phyloP scores from a whole-genome alignment of 2,113 vertebrate species.

The Leptobrachium ailaonicum region DNA sequence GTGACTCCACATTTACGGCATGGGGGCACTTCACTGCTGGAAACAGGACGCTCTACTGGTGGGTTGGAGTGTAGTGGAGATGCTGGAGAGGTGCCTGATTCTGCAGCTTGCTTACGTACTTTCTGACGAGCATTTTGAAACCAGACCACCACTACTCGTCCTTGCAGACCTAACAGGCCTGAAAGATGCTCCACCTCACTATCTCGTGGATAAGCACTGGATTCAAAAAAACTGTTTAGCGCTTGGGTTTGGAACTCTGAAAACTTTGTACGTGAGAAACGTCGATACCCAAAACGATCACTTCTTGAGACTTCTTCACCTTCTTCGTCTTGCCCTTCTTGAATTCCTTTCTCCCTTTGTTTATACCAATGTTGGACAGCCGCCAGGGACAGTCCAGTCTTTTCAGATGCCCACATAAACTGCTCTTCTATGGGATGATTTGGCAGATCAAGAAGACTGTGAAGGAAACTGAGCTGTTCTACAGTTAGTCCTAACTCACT shows the following conservation, averaged over 20 bases:
- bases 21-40: slow-evolving; percentile 43
- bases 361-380: slow-evolving; percentile 40
- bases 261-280: slow-evolving; percentile 69
- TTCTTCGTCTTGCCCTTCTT: slow-evolving; percentile 58
- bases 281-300: slow-evolving; percentile 49
- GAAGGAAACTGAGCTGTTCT: slow-evolving; percentile 45
- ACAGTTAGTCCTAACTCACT: slow-evolving; percentile 25
- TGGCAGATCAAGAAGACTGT: slow-evolving; percentile 35
- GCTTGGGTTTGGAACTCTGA: slow-evolving; percentile 67
- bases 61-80: slow-evolving; percentile 19
- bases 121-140: slow-evolving; percentile 72
- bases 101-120: slow-evolving; percentile 61
- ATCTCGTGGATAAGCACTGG: slow-evolving; percentile 66
- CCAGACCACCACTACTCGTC: slow-evolving; percentile 67
- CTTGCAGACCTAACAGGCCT: slow-evolving; percentile 60
- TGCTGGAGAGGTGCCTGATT: slow-evolving; percentile 36
- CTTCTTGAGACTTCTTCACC: slow-evolving; percentile 11
- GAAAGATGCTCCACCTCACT: slow-evolving; percentile 64
- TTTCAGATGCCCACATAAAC: slow-evolving; percentile 37
- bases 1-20: slow-evolving; percentile 59
- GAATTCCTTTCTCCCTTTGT: slow-evolving; percentile 51
- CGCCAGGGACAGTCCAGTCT: slow-evolving; percentile 26
- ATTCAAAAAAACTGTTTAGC: slow-evolving; percentile 67
- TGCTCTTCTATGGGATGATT: slow-evolving; percentile 33
- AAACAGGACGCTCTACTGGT: background rate